phyloP scores from a whole-genome alignment of 2,113 vertebrate species.

The Ailurus styani region DNA sequence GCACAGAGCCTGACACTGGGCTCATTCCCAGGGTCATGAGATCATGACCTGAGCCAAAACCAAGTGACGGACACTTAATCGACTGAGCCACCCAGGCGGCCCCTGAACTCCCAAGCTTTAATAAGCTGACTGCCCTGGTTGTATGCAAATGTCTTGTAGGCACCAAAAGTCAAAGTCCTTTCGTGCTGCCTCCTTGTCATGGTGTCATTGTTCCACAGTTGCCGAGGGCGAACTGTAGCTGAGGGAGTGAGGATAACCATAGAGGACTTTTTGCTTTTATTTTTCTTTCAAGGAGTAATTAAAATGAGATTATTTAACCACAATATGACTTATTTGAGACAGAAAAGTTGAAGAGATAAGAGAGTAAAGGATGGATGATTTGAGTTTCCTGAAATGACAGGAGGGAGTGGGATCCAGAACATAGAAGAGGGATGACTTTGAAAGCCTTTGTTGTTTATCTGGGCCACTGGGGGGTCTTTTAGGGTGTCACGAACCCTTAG shows the following conservation, averaged over 20 bases:
- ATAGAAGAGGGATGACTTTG: background rate
- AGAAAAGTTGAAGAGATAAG: background rate
- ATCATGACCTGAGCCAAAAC: background rate
- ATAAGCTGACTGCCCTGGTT: background rate
- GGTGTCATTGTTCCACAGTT: background rate
- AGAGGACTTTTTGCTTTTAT: too few relatives aligned
- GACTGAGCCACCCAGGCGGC: background rate
- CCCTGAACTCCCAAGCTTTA: background rate
- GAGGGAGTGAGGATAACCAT: background rate
- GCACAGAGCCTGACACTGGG: background rate
- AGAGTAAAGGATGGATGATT: background rate
- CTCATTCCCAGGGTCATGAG: background rate
- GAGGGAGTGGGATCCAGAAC: background rate
- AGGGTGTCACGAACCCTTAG: background rate
- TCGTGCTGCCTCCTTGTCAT: background rate
- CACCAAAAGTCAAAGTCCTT: background rate
- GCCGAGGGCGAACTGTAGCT: background rate
- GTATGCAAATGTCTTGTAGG: background rate
- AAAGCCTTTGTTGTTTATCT: background rate
- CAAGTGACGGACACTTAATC: background rate
- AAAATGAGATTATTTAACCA: background rate
- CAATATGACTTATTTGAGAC: background rate
- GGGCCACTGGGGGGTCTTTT: background rate
- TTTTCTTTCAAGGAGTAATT: background rate
- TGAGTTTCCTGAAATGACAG: background rate